Conservation (phyloP, 2,797 vertebrate species). For the Helicolenus hilgendorfi region DNA sequence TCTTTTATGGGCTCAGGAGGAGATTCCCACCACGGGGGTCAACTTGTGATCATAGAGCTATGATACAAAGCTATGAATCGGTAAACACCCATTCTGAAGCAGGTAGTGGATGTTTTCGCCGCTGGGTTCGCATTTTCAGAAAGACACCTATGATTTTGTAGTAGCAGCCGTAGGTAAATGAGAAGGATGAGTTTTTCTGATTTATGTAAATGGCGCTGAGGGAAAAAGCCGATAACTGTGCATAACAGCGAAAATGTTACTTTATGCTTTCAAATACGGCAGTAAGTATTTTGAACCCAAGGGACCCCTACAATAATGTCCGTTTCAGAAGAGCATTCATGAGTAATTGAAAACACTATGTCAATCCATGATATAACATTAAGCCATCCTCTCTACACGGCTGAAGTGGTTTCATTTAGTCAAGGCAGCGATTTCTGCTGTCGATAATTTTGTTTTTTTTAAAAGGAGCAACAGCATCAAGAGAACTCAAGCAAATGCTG, state of each 20-base stretch:
- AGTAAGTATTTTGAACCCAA: slow-evolving; percentile 1
- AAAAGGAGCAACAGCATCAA: slow-evolving; percentile 41
- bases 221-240: slow-evolving; percentile 30
- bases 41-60: slow-evolving; percentile 33
- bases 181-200: slow-evolving; percentile 18
- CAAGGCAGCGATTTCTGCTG: slow-evolving; percentile 51
- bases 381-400: slow-evolving; percentile 1
- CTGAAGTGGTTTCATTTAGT: slow-evolving; percentile 55
- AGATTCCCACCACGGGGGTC: slow-evolving; percentile 4
- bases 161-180: slow-evolving; percentile 54
- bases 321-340: slow-evolving; percentile 8
- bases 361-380: slow-evolving; percentile 28
- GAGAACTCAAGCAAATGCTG: slow-evolving; percentile 55
- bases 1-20: background rate
- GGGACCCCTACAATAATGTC: slow-evolving; percentile 5
- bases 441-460: slow-evolving; percentile 37
- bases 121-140: slow-evolving; percentile 34
- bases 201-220: slow-evolving; percentile 37
- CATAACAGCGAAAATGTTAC: background rate
- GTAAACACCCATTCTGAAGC: background rate
- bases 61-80: background rate
- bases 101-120: background rate
- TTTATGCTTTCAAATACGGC: slow-evolving; percentile 10
- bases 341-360: slow-evolving; percentile 33
- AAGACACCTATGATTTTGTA: slow-evolving; percentile 11